These are phyloP conservation scores for Trichomycterus rosablanca DNA, from an alignment of 2,113 vertebrate genomes.

Conservation along the genomic window DNA sequence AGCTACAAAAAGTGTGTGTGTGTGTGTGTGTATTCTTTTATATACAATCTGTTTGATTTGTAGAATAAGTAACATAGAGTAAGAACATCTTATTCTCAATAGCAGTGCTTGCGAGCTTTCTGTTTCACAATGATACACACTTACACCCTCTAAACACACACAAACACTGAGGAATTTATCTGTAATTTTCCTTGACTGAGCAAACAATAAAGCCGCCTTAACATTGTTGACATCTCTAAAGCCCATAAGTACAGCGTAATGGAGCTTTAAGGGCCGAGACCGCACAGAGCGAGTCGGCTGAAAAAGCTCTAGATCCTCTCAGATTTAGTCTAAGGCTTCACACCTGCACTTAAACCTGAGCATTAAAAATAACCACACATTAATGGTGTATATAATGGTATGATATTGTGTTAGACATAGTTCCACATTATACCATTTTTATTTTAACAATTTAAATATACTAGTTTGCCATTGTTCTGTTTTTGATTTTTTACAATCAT, in stretches of 20 bases:
- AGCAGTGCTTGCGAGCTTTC: not conserved
- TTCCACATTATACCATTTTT: no score
- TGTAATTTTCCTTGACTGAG: conserved; percentile 74
- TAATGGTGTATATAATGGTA: no score
- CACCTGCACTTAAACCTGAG: conserved; percentile 10
- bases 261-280: conserved; percentile 56
- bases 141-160: conserved; percentile 22
- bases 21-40: no score
- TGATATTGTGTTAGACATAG: no score
- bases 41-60: no score
- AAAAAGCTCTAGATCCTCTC: not conserved
- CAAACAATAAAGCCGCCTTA: conserved; percentile 73
- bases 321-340: conserved; percentile 2
- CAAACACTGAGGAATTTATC: conserved; percentile 64
- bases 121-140: not conserved
- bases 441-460: no score
- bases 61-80: no score
- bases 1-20: no score
- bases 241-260: conserved; percentile 67
- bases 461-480: no score
- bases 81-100: no score
- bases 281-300: conserved; percentile 16
- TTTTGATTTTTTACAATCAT: no score
- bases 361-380: not conserved
- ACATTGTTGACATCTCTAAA: conserved; percentile 75